These are phyloP conservation scores for Punctoribates punctum DNA, from an alignment of 2,888 invertebrate genomes.

Conservation along the genomic window DNA sequence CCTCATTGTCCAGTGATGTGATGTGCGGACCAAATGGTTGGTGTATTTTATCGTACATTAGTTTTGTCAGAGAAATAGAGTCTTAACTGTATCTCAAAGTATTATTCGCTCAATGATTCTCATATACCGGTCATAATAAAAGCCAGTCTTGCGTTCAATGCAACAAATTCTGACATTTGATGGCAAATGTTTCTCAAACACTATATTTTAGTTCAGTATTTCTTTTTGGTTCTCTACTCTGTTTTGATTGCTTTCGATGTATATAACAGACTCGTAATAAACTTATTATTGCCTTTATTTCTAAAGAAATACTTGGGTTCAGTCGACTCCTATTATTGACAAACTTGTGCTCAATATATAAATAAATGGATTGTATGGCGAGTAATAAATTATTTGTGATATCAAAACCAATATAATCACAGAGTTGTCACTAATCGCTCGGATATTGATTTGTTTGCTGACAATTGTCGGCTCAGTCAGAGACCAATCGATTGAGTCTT, in stretches of 20 bases:
- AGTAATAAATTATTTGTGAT: not conserved
- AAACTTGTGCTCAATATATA: not conserved
- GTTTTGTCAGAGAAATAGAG: conserved; percentile 17
- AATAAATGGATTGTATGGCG: not conserved
- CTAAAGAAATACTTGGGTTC: not conserved
- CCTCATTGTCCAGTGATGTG: conserved; percentile 9
- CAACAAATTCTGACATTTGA: conserved; percentile 20
- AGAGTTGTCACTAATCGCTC: not conserved
- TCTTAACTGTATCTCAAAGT: not conserved
- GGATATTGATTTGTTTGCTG: not conserved
- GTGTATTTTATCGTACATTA: conserved; percentile 18
- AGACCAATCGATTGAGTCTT: too few relatives aligned
- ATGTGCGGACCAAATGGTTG: not conserved
- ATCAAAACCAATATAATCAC: conserved; percentile 1
- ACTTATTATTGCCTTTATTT: not conserved
- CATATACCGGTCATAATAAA: conserved; percentile 23
- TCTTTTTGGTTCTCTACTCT: not conserved
- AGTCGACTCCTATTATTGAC: not conserved
- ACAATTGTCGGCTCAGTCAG: not conserved
- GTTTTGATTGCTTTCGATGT: conserved; percentile 3
- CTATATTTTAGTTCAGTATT: not conserved
- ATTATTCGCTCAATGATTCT: conserved; percentile 1
- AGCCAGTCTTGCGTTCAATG: not conserved
- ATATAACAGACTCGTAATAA: conserved; percentile 15
- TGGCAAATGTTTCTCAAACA: conserved; percentile 12